A percentile compares a stretch with the other conserved stretches of the same genome.
phyloP scores from a whole-genome alignment of 2,888 invertebrate genomes.

The Sabatieria punctata region DNA sequence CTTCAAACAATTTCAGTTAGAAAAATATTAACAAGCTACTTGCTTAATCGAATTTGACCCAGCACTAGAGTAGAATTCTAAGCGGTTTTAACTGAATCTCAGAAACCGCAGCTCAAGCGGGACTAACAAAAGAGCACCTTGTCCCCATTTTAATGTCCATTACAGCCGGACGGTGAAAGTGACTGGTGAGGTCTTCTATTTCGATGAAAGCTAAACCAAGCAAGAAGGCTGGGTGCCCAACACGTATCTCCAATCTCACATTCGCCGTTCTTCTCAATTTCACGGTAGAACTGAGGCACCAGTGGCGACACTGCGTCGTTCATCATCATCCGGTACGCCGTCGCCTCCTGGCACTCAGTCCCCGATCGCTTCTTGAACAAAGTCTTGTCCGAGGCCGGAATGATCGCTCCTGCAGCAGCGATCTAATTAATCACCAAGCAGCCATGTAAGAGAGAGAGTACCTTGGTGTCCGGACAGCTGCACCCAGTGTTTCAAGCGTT shows the following conservation, averaged over 20 bases:
- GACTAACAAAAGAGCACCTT: constrained; percentile 35
- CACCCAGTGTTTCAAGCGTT: constrained; percentile 27
- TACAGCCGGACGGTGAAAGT: constrained; percentile 75
- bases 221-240: no score
- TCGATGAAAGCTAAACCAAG: constrained; percentile 70
- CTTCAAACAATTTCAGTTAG: no score
- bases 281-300: constrained; percentile 35
- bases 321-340: constrained; percentile 34
- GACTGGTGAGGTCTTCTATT: constrained; percentile 75
- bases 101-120: not conserved
- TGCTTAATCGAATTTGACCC: no score
- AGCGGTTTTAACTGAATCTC: not conserved
- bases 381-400: constrained; percentile 29
- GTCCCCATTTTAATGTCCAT: constrained; percentile 97
- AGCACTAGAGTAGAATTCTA: no score
- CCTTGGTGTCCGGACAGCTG: constrained; percentile 28
- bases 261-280: constrained; percentile 37
- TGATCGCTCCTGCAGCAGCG: constrained; percentile 18
- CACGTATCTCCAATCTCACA: no score
- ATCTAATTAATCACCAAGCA: not conserved
- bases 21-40: no score
- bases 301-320: constrained; percentile 24
- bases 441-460: constrained; percentile 1
- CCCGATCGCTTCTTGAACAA: constrained; percentile 30
- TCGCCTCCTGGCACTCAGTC: constrained; percentile 34